These are phyloP conservation scores for Andrena praecox DNA, from an alignment of 2,888 invertebrate genomes.

Conservation along the genomic window DNA sequence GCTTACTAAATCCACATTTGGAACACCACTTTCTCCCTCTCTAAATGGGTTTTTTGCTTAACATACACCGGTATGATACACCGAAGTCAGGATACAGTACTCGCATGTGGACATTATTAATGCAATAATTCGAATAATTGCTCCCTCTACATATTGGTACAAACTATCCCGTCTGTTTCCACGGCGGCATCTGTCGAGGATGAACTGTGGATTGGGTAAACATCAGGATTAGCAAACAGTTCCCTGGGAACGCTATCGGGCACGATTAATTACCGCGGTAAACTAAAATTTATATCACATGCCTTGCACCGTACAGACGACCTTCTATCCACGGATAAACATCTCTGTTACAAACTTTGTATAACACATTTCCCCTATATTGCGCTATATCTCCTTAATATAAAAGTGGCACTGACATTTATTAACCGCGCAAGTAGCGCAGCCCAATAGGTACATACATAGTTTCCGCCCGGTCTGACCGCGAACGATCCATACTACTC, in stretches of 20 bases:
- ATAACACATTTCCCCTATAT: too few species aligned
- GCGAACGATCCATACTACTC: neutral
- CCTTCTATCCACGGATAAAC: too few species aligned
- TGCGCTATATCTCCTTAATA: too few species aligned
- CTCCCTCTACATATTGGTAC: neutral
- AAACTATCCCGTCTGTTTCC: neutral
- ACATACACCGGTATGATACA: too few species aligned
- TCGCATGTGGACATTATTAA: too few species aligned
- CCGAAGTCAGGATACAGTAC: too few species aligned
- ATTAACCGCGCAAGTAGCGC: neutral
- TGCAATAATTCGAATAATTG: neutral
- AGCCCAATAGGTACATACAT: neutral
- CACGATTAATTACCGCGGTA: neutral
- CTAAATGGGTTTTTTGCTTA: neutral
- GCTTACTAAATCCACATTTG: conserved; percentile 18
- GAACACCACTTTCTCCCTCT: neutral
- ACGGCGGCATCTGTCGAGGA: neutral
- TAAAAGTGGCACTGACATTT: neutral
- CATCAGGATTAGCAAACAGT: neutral
- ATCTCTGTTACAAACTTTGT: too few species aligned
- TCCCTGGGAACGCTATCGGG: neutral
- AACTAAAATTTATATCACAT: neutral
- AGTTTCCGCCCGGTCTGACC: neutral
- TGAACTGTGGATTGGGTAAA: neutral
- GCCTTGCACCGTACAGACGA: neutral